Percentiles rank a stretch among this genome's conserved stretches.
Evolutionary conservation across 2,797 vertebrate genomes (phyloP).

Genomic region (Falco peregrinus): DNA sequence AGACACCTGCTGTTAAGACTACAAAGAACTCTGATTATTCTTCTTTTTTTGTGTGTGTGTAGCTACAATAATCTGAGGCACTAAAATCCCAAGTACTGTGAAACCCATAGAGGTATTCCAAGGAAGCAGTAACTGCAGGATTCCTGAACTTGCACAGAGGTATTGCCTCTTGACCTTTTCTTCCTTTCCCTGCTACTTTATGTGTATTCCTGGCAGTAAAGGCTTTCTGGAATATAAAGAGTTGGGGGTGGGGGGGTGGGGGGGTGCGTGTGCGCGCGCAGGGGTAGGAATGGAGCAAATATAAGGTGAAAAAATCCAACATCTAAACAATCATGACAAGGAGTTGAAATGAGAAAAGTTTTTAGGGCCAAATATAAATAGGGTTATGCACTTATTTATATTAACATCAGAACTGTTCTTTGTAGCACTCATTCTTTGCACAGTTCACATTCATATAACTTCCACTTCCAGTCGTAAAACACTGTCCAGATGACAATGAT

Average conservation of each 20-base stretch:
- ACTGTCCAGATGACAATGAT: not conserved
- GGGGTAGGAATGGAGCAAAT: not conserved
- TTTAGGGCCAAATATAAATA: not conserved
- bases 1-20: not conserved
- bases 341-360: not conserved
- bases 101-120: not conserved
- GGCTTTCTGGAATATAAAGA: not conserved
- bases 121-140: not conserved
- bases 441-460: not conserved
- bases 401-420: not conserved
- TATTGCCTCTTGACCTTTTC: not conserved
- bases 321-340: not conserved
- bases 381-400: not conserved
- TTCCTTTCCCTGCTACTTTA: not conserved
- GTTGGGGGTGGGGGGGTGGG: not conserved
- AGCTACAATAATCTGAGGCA: not conserved
- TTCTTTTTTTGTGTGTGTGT: not conserved
- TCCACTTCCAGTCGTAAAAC: not conserved
- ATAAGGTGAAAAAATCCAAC: accelerated
- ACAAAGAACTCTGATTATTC: not conserved
- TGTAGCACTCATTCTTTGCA: not conserved
- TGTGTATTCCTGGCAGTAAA: not conserved
- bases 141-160: not conserved
- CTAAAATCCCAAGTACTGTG: not conserved
- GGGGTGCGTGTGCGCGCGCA: too few species aligned